Percentiles rank a stretch among this genome's conserved stretches.
These are phyloP conservation scores for Pomacea canaliculata DNA, from an alignment of 2,888 invertebrate species.

Conservation along the genomic window DNA sequence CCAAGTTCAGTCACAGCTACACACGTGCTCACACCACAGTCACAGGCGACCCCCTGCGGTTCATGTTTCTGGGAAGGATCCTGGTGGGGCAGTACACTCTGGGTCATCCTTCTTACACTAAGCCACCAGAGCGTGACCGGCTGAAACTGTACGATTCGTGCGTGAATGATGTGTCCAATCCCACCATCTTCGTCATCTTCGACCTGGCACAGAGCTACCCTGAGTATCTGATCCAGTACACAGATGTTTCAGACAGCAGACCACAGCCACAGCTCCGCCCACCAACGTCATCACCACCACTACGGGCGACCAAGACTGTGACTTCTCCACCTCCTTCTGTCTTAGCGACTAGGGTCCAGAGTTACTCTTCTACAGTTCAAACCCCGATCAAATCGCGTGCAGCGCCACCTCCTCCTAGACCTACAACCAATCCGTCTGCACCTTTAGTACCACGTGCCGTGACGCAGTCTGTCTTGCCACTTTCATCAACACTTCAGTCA, in stretches of 20 bases:
- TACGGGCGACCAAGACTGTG: too few species aligned
- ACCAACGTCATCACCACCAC: too few species aligned
- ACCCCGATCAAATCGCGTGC: too few species aligned
- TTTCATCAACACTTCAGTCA: too few species aligned
- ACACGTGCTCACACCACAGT: conserved; percentile 19
- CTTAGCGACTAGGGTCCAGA: too few species aligned
- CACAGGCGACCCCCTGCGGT: background rate
- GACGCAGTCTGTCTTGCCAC: too few species aligned
- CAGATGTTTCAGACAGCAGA: background rate
- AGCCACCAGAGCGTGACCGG: background rate
- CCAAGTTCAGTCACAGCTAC: conserved; percentile 56
- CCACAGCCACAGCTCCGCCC: too few species aligned
- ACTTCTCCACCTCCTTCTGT: too few species aligned
- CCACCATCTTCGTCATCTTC: background rate
- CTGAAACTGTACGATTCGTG: background rate
- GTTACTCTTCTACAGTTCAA: too few species aligned
- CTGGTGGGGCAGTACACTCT: background rate
- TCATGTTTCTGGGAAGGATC: background rate
- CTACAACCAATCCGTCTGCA: too few species aligned
- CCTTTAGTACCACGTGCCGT: too few species aligned
- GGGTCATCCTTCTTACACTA: background rate
- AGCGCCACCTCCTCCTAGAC: too few species aligned
- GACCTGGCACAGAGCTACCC: conserved; percentile 6
- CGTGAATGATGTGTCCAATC: background rate
- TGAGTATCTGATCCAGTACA: background rate